phyloP scores from a whole-genome alignment of 1,140 invertebrate species.

The Galleria mellonella region DNA sequence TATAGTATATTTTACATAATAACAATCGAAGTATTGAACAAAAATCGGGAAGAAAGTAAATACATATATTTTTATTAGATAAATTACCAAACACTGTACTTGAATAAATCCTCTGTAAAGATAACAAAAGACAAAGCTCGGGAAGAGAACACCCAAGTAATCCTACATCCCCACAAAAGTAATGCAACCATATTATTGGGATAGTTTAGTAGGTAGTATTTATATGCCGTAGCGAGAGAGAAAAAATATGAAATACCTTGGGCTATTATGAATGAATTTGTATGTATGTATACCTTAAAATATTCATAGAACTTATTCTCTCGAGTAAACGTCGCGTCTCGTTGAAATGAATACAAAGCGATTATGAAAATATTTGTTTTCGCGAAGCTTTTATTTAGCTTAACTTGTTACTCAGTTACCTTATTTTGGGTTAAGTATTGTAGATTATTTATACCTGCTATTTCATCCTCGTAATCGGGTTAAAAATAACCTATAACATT shows the following conservation, averaged over 20 bases:
- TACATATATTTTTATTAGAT: too few relatives aligned
- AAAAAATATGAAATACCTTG: slow-evolving; percentile 15
- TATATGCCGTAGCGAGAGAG: neutral
- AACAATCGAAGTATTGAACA: too few relatives aligned
- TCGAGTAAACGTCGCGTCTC: slow-evolving; percentile 25
- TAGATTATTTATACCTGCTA: too few relatives aligned
- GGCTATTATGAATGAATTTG: slow-evolving; percentile 22
- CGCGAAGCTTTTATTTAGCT: neutral
- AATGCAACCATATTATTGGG: slow-evolving; percentile 25
- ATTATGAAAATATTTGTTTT: slow-evolving; percentile 30
- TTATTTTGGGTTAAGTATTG: too few relatives aligned
- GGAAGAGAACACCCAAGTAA: slow-evolving; percentile 18
- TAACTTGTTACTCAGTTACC: too few relatives aligned
- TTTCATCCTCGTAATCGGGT: too few relatives aligned
- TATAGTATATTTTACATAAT: too few relatives aligned
- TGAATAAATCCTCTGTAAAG: slow-evolving; percentile 26
- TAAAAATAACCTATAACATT: too few relatives aligned
- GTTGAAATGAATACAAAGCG: slow-evolving; percentile 30
- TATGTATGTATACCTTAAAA: slow-evolving; percentile 28
- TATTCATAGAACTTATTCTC: slow-evolving; percentile 50
- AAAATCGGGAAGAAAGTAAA: too few relatives aligned
- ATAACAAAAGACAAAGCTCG: slow-evolving; percentile 31
- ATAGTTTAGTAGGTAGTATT: slow-evolving; percentile 2
- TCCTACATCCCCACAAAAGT: slow-evolving; percentile 25
- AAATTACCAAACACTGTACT: slow-evolving; percentile 11